These are phyloP conservation scores for Stichodactyla mertensii DNA, from an alignment of 64 coral and sea anemone species.

Conservation along the genomic window DNA sequence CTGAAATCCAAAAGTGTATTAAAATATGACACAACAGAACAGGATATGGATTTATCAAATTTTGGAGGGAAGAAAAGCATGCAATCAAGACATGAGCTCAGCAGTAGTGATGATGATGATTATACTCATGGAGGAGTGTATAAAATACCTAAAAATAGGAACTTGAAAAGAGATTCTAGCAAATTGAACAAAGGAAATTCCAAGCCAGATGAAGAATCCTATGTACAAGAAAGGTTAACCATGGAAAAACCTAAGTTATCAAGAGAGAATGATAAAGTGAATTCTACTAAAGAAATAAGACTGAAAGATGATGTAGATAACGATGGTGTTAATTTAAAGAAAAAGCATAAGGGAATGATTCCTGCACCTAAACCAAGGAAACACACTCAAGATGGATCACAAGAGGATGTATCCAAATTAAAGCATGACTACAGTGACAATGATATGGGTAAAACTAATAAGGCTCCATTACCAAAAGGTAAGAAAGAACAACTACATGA, in stretches of 20 bases:
- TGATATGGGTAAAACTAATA: background rate
- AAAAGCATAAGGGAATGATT: background rate
- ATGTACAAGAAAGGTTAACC: too few relatives aligned
- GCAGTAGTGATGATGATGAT: constrained; percentile 25
- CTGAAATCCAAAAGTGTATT: background rate
- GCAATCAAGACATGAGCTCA: background rate
- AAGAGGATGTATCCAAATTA: background rate
- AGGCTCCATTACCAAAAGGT: background rate
- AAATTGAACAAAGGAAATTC: background rate
- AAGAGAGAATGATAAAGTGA: background rate
- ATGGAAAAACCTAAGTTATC: too few relatives aligned
- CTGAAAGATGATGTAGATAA: background rate
- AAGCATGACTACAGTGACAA: background rate
- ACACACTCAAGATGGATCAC: background rate
- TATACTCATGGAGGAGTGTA: background rate
- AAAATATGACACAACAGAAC: background rate
- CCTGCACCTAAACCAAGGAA: constrained; percentile 7
- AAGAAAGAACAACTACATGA: background rate
- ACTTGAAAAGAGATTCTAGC: background rate
- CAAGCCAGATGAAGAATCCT: background rate
- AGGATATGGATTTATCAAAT: background rate
- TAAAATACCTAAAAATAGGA: background rate
- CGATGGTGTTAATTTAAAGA: background rate
- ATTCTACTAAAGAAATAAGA: background rate
- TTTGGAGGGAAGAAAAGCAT: background rate